These are phyloP conservation scores for Mohoua ochrocephala DNA, from an alignment of 2,113 vertebrate species.

Conservation along the genomic window DNA sequence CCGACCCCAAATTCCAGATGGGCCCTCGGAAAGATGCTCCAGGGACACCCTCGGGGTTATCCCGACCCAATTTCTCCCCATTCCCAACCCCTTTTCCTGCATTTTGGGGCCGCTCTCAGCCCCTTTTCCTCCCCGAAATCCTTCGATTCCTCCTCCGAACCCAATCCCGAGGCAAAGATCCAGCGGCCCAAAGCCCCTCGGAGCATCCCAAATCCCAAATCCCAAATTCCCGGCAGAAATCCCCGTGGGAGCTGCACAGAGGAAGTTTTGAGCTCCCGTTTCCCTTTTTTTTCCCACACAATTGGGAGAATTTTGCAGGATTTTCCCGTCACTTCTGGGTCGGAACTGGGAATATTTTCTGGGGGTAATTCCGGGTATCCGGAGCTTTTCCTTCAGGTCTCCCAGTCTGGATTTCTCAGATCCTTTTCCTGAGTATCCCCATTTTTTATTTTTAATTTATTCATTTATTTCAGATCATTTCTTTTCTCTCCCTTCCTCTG, in stretches of 20 bases:
- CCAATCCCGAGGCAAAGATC: not conserved
- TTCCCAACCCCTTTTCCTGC: not conserved
- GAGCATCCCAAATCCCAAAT: not conserved
- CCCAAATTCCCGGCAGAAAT: not conserved
- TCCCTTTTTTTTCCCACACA: too few relatives aligned
- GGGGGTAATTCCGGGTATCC: not conserved
- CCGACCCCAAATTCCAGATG: fast-evolving
- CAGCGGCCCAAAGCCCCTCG: fast-evolving
- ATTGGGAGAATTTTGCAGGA: not conserved
- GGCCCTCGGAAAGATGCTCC: not conserved
- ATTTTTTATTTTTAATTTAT: not conserved
- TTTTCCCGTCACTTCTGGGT: not conserved
- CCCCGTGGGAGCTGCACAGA: not conserved
- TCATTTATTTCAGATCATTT: not conserved
- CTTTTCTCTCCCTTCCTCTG: not conserved
- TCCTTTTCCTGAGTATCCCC: fast-evolving
- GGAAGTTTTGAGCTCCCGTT: not conserved
- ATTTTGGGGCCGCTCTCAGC: fast-evolving
- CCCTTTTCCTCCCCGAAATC: not conserved
- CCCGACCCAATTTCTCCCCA: not conserved
- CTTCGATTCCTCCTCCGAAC: not conserved
- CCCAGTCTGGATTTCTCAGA: not conserved
- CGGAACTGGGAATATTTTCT: not conserved
- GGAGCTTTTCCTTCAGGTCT: not conserved
- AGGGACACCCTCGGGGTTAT: not conserved